Evolutionary conservation across 2,888 invertebrate species (phyloP).

Genomic region (Pharmacophagus antenor): DNA sequence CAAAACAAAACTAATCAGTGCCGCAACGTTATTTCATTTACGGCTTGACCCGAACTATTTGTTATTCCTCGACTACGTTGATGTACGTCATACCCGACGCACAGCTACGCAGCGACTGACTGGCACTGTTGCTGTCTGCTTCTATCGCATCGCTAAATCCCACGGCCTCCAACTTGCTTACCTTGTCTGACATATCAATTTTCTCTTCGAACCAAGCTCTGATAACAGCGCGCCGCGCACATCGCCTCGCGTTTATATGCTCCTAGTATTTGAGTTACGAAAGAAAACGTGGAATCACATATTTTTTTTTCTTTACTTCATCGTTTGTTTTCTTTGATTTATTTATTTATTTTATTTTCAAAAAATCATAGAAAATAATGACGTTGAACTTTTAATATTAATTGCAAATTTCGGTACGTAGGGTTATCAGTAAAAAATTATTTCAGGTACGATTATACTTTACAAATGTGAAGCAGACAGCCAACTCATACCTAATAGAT

Average conservation of each 20-base stretch:
- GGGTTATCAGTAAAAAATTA: not conserved
- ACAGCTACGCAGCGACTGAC: slow-evolving; percentile 20
- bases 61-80: not conserved
- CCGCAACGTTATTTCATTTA: slow-evolving; percentile 13
- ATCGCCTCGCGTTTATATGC: slow-evolving; percentile 56
- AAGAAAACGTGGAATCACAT: slow-evolving; percentile 69
- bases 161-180: slow-evolving; percentile 56
- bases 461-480: not conserved
- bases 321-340: not conserved
- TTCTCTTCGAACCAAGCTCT: slow-evolving; percentile 55
- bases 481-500: slow-evolving; percentile 12
- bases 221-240: slow-evolving; percentile 38
- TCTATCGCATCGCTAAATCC: slow-evolving; percentile 40
- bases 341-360: not conserved
- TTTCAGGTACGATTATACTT: not conserved
- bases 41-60: not conserved
- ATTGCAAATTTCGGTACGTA: too few species aligned
- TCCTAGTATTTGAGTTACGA: slow-evolving; percentile 76
- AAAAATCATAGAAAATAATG: too few species aligned
- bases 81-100: slow-evolving; percentile 2
- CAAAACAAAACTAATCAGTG: slow-evolving; percentile 13
- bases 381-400: too few species aligned
- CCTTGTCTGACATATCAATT: slow-evolving; percentile 72
- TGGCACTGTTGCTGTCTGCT: slow-evolving; percentile 33
- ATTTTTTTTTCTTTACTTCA: not conserved